A percentile compares a stretch with the other conserved stretches of the same genome.
These are phyloP conservation scores for Anorthoa munda DNA, from an alignment of 2,888 invertebrate genomes.

Conservation along the genomic window DNA sequence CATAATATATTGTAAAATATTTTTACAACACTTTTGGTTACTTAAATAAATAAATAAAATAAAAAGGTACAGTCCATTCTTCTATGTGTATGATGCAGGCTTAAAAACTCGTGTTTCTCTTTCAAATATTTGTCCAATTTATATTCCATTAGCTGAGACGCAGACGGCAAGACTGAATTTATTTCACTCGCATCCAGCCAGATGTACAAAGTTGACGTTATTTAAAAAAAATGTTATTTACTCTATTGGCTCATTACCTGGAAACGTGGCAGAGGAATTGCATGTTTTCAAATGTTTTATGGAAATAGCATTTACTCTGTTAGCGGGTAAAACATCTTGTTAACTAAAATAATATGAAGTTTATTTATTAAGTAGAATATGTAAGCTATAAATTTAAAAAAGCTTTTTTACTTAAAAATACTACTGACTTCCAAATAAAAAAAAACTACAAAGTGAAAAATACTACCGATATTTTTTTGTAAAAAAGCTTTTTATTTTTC, in stretches of 20 bases:
- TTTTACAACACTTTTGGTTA: too few relatives aligned
- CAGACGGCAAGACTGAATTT: constrained; percentile 46
- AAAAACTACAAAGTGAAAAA: too few relatives aligned
- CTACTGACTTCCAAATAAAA: too few relatives aligned
- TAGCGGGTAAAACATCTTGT: too few relatives aligned
- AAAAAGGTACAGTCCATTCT: neutral
- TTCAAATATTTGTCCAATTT: constrained; percentile 66
- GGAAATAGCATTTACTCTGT: neutral
- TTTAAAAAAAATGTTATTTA: constrained; percentile 25
- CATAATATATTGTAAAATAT: too few relatives aligned
- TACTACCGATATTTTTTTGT: too few relatives aligned
- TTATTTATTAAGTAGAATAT: too few relatives aligned
- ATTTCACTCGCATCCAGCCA: constrained; percentile 48
- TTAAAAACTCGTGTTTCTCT: constrained; percentile 47
- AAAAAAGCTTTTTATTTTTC: too few relatives aligned
- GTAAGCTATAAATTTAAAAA: too few relatives aligned
- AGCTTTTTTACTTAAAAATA: too few relatives aligned
- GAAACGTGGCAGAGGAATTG: constrained; percentile 3
- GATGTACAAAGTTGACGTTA: constrained; percentile 27
- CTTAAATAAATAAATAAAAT: too few relatives aligned
- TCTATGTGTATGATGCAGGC: neutral
- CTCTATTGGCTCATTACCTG: constrained; percentile 9
- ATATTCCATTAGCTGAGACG: constrained; percentile 63
- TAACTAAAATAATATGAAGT: too few relatives aligned
- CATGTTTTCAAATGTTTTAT: neutral